These are phyloP conservation scores for Gymnodraco acuticeps DNA, from an alignment of 2,797 vertebrate species.

Conservation along the genomic window DNA sequence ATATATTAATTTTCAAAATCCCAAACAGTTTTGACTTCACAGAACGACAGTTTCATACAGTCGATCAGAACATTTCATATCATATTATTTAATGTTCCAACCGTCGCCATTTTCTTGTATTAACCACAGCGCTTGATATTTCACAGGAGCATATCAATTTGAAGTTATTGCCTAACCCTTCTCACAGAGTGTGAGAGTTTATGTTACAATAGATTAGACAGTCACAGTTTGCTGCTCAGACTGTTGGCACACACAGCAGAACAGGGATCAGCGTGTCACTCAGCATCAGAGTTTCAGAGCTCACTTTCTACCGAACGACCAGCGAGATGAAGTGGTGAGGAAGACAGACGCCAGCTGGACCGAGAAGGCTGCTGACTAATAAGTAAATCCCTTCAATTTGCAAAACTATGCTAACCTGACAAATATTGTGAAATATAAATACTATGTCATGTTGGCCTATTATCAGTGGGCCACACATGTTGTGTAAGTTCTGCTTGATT, in stretches of 20 bases:
- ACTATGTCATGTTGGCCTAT: slow-evolving; percentile 6
- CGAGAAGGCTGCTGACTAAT: slow-evolving; percentile 9
- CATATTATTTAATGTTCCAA: slow-evolving; percentile 11
- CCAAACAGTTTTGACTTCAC: slow-evolving; percentile 18
- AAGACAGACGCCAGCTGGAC: slow-evolving; percentile 28
- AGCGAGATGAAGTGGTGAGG: slow-evolving; percentile 14
- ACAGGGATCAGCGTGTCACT: slow-evolving; percentile 39
- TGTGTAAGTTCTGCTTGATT: neutral
- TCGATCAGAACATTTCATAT: slow-evolving; percentile 30
- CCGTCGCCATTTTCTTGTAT: neutral
- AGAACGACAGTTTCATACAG: slow-evolving; percentile 22
- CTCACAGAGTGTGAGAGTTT: slow-evolving; percentile 35
- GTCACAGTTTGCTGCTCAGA: slow-evolving; percentile 17
- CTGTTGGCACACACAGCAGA: slow-evolving; percentile 25
- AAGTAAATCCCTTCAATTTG: slow-evolving; percentile 27
- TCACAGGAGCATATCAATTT: neutral
- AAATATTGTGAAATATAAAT: slow-evolving; percentile 12
- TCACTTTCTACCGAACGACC: slow-evolving; percentile 20
- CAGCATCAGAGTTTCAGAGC: slow-evolving; percentile 11
- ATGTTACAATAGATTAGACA: slow-evolving; percentile 24
- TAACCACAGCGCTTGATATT: slow-evolving; percentile 11
- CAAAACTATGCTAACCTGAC: slow-evolving; percentile 18
- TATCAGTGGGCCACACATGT: slow-evolving; percentile 2
- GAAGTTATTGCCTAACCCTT: slow-evolving; percentile 6
- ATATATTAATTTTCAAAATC: slow-evolving; percentile 16